Evolutionary conservation across 2,888 invertebrate genomes (phyloP), one percentile per base, ranked within the genome.

Genomic region (Electrophaes corylata): DNA sequence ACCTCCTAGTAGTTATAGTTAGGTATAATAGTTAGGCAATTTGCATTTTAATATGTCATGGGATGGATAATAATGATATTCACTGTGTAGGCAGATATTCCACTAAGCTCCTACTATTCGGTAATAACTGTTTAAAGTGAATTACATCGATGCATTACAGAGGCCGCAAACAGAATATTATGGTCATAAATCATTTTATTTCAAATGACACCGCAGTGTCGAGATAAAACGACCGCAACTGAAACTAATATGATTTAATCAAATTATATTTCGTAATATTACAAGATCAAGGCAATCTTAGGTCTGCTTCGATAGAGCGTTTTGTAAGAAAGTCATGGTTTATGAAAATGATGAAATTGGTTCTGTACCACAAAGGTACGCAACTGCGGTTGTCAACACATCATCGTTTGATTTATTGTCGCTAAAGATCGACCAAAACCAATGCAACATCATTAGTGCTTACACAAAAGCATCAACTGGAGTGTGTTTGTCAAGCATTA

Each of bases 201-300:
- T 50, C 63, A 64, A 66, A 71, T 64, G 64, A 51, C 57, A 6
- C 26, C 26, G 59, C 57, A 60, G 64, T 67, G 69, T 65, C 71
- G 65, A 70, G 54, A 61, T 46, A 52, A 63, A 57, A 40, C 57
- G 60, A 74, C 72, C 73, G 63, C 72, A 72, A 71, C 73, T 72
- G 78, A 69, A 72, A 66, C 76, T 73, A 76, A 78, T 71, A 75
- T 73, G 70, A 72, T 74, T 73, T 69, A 75, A 75, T 71, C 67
- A 65, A 79, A 73, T 67, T 72, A 60, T 66, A 65, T 75, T 72
- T 76, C 67, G 75, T 72, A 76, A 79, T 60, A 60, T 67, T 67
- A 64, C 69, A 67, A 69, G 66, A 70, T 51, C 69, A 65, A 61
- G 23, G 26, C 14, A 43, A 43, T 49, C 52, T 37, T 68, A 71